Evolutionary conservation across 2,797 vertebrate species (phyloP).

Genomic region (Perodicticus potto): DNA sequence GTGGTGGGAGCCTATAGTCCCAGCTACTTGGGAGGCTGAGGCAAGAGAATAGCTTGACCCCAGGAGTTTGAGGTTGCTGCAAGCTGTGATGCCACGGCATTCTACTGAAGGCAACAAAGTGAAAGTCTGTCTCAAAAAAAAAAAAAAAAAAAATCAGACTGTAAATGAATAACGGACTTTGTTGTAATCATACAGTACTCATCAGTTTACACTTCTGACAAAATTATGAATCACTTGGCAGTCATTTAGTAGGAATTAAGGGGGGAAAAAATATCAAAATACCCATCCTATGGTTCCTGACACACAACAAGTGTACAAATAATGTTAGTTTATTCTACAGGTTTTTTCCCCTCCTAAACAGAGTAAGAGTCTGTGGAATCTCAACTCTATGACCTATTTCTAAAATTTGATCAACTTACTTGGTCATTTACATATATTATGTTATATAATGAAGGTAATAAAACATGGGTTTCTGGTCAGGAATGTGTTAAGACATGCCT

Average conservation of each 20-base stretch:
- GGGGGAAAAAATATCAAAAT: neutral
- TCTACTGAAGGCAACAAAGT: no score
- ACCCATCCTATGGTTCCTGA: neutral
- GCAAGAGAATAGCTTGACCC: no score
- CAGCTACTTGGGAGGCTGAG: no score
- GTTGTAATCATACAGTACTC: neutral
- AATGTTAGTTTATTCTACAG: neutral
- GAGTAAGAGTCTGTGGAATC: neutral
- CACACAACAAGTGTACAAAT: neutral
- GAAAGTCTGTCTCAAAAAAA: no score
- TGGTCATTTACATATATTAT: neutral
- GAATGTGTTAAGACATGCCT: neutral
- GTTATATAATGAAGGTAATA: neutral
- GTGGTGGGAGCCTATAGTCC: no score
- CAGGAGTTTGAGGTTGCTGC: no score
- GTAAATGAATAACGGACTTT: neutral
- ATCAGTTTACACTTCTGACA: neutral
- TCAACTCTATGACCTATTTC: neutral
- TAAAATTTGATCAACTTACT: neutral
- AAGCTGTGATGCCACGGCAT: no score
- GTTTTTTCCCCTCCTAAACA: conserved; percentile 5
- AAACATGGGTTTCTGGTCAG: neutral
- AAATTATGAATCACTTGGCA: neutral
- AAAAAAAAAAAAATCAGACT: neutral
- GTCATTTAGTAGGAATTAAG: neutral